Evolutionary conservation across 1,140 invertebrate genomes (phyloP).

Genomic region (Mercenaria mercenaria): DNA sequence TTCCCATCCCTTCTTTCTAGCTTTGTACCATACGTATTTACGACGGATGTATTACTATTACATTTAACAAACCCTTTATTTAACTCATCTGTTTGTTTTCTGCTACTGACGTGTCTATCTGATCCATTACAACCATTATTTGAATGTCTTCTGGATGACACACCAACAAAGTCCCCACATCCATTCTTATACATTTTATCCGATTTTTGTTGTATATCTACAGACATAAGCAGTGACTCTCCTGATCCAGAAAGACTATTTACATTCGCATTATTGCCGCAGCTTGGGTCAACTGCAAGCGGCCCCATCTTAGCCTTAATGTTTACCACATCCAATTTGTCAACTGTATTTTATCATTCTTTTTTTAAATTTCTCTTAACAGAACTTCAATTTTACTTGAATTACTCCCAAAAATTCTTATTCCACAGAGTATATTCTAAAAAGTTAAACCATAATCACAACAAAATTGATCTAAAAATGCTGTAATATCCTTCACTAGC

Average conservation of each 20-base stretch:
- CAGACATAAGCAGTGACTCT: neutral
- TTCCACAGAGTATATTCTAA: no score
- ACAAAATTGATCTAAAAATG: no score
- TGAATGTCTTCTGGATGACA: neutral
- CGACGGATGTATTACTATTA: neutral
- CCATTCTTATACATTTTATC: neutral
- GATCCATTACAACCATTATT: neutral
- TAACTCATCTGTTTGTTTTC: neutral
- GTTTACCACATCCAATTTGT: neutral
- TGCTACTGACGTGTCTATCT: neutral
- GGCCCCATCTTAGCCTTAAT: neutral
- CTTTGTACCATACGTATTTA: neutral
- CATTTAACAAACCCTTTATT: neutral
- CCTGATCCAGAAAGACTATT: neutral
- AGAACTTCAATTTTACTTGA: no score
- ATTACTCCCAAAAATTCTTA: no score
- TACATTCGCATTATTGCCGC: neutral
- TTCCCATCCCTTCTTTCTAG: neutral
- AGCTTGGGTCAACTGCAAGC: conserved; percentile 11
- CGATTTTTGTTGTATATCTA: neutral
- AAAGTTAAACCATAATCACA: no score
- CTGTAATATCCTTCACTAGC: no score
- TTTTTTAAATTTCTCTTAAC: no score
- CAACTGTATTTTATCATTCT: no score
- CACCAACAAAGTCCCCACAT: neutral